These are phyloP conservation scores for Tigriopus californicus DNA, from an alignment of 2,888 invertebrate genomes.

Conservation along the genomic window DNA sequence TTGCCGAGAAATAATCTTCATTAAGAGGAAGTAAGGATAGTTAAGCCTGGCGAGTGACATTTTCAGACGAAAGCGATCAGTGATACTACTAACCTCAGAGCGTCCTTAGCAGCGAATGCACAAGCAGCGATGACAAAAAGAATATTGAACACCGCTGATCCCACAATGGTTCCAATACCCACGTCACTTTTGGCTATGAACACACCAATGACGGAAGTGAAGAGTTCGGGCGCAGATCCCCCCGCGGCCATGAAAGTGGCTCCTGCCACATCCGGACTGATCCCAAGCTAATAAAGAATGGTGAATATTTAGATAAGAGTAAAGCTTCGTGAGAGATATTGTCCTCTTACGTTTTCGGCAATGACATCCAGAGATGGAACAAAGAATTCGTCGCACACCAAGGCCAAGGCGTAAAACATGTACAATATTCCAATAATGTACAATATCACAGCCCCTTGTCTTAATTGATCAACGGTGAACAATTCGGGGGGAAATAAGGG, in stretches of 20 bases:
- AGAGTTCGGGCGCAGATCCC: conserved; percentile 89
- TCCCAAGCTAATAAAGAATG: conserved; percentile 39
- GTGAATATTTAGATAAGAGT: not conserved
- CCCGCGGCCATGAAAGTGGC: conserved; percentile 99
- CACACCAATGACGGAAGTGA: conserved; percentile 91
- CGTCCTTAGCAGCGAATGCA: conserved; percentile 64
- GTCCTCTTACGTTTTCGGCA: conserved; percentile 49
- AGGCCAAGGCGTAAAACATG: conserved; percentile 96
- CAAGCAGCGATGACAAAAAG: conserved; percentile 97
- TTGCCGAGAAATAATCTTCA: too few species aligned
- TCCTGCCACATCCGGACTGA: conserved; percentile 91
- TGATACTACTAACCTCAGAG: conserved; percentile 1
- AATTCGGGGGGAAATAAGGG: conserved; percentile 59
- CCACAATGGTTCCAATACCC: conserved; percentile 94
- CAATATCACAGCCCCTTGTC: conserved; percentile 68
- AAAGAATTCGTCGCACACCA: conserved; percentile 99
- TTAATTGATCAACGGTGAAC: conserved; percentile 65
- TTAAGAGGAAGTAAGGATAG: too few species aligned
- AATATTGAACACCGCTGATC: conserved; percentile 94
- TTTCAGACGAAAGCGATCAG: too few species aligned
- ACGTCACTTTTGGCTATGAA: conserved; percentile 97
- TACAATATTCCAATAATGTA: conserved; percentile 90
- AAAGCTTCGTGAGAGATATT: not conserved
- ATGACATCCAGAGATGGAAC: conserved; percentile 93
- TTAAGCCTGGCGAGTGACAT: too few species aligned